Evolutionary conservation across 2,113 vertebrate species (phyloP).

Genomic region (Lethenteron reissneri): DNA sequence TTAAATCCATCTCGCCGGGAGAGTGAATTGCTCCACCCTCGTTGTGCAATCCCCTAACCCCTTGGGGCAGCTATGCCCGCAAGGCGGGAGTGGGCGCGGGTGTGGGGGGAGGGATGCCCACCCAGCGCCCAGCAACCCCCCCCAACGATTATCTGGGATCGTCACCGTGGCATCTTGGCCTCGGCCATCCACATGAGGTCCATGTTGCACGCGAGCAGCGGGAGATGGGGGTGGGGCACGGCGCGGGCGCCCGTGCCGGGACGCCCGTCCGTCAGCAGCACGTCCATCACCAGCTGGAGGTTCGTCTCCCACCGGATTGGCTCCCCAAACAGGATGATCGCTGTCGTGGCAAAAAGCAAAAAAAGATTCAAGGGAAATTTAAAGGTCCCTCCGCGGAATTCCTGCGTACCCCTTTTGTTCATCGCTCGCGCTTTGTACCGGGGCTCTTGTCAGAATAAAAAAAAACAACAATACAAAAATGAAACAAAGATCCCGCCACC

Average conservation of each 20-base stretch:
- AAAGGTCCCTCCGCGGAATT: background rate
- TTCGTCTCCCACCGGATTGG: constrained; percentile 65
- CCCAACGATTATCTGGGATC: background rate
- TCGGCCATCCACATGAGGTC: constrained; percentile 68
- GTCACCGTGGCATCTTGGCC: constrained; percentile 48
- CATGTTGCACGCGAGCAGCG: constrained; percentile 52
- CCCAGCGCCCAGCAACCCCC: background rate
- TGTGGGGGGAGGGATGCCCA: background rate
- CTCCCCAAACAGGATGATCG: constrained; percentile 54
- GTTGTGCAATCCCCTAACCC: no score
- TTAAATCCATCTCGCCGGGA: no score
- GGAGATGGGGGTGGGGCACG: constrained; percentile 28
- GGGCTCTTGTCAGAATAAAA: background rate
- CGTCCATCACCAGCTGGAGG: constrained; percentile 51
- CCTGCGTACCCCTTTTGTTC: background rate
- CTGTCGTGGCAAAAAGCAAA: constrained; percentile 17
- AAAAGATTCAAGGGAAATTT: background rate
- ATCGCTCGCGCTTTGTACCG: background rate
- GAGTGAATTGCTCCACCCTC: no score
- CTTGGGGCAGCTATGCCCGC: background rate
- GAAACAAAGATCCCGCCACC: background rate
- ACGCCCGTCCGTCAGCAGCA: constrained; percentile 47
- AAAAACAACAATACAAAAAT: background rate
- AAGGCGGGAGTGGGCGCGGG: background rate
- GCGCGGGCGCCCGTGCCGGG: constrained; percentile 24